Conservation (phyloP, 2,888 invertebrate species). For the Drosophila rellima region DNA sequence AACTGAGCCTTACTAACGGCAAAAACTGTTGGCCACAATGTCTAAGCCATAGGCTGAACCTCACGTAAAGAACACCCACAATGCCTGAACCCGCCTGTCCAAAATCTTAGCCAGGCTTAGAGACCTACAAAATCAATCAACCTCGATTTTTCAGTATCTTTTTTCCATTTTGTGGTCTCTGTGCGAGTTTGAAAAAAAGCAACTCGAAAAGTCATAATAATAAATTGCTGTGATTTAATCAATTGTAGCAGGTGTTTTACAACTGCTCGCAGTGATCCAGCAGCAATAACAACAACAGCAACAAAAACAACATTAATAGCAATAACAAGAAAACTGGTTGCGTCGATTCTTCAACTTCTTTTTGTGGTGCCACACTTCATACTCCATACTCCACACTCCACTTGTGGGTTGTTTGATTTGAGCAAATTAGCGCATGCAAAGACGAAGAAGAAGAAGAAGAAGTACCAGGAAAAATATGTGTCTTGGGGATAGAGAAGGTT, state of each 20-base stretch:
- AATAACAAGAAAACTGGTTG: constrained; percentile 61
- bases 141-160: constrained; percentile 39
- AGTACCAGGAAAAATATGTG: constrained; percentile 6
- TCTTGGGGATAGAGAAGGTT: neutral
- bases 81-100: constrained; percentile 32
- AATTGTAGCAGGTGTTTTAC: constrained; percentile 81
- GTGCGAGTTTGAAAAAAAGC: constrained; percentile 5
- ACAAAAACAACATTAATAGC: constrained; percentile 6
- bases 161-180: constrained; percentile 26
- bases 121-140: constrained; percentile 65
- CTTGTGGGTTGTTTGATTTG: constrained; percentile 65
- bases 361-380: constrained; percentile 22
- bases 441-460: constrained; percentile 21
- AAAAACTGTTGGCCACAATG: constrained; percentile 28
- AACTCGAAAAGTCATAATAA: constrained; percentile 62
- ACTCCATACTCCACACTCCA: constrained; percentile 23
- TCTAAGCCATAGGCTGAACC: constrained; percentile 28
- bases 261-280: constrained; percentile 63
- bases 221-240: constrained; percentile 80
- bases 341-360: constrained; percentile 39
- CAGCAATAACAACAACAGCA: constrained; percentile 24
- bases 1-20: constrained; percentile 38
- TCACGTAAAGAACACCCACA: constrained; percentile 57
- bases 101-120: constrained; percentile 1
- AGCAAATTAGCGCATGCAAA: constrained; percentile 64